A percentile compares a stretch with the other conserved stretches of the same genome.
phyloP scores from a whole-genome alignment of 2,888 invertebrate species.

The Drosophila falleni region DNA sequence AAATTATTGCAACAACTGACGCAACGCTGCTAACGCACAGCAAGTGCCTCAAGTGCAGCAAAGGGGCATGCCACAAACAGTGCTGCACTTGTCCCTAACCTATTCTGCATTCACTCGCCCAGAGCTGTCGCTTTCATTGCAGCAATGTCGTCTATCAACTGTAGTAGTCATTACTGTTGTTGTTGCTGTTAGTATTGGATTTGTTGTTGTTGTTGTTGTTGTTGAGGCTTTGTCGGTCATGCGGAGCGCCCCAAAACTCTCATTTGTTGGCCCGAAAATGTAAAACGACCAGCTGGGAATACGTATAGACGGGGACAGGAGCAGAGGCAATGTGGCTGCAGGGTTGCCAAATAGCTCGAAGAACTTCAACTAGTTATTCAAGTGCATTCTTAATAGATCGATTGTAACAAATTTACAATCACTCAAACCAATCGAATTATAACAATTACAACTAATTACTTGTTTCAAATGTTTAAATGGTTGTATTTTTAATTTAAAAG shows the following conservation, averaged over 20 bases:
- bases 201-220: slow-evolving; percentile 12
- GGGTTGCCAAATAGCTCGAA: slow-evolving; percentile 11
- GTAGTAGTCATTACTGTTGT: slow-evolving; percentile 15
- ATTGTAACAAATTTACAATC: not conserved
- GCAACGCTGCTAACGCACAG: slow-evolving; percentile 15
- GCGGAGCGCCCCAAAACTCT: slow-evolving; percentile 45
- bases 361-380: not conserved
- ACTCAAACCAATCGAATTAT: not conserved
- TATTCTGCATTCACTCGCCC: slow-evolving; percentile 21
- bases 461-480: too few relatives aligned
- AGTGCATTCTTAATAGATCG: not conserved
- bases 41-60: slow-evolving; percentile 1
- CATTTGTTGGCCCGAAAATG: slow-evolving; percentile 61
- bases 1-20: slow-evolving; percentile 70
- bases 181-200: slow-evolving; percentile 5
- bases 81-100: not conserved
- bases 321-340: slow-evolving; percentile 14
- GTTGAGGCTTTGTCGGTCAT: slow-evolving; percentile 50
- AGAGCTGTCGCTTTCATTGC: slow-evolving; percentile 61
- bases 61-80: slow-evolving; percentile 2
- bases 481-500: too few relatives aligned
- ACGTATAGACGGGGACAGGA: not conserved
- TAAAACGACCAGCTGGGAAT: slow-evolving; percentile 61
- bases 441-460: too few relatives aligned
- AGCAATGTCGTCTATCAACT: slow-evolving; percentile 55